Evolutionary conservation across 2,113 vertebrate genomes (phyloP), one percentile per base, ranked within the genome.

Genomic region (Sander vitreus): DNA sequence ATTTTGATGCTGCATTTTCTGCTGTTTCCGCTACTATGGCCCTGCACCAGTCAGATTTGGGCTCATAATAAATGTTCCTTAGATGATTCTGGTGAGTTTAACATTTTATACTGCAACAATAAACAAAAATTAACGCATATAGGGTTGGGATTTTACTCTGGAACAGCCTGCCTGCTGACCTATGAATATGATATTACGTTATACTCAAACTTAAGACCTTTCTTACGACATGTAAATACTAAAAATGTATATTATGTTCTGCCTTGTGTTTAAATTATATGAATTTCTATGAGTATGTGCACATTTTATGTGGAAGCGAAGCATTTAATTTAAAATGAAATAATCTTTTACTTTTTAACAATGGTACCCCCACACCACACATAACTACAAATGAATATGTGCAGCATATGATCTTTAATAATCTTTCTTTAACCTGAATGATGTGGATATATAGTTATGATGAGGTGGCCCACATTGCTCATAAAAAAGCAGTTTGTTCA

Each of bases 401-500:
- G 25, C 48, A 59, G 23, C 13, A 10, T 33, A 58, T 71, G 23
- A 36, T 55, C 51, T 66, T 55, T 8, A 53, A 64, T 43, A 43
- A 43, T 39, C 9, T 33, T 18, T 62, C 69, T 36, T 65, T 53
- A 43, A 30, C 25, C 54, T 80, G 60, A 84, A 84, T 82, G 36
- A 59, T 57, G 51, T 76, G 25, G 51, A 74, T 60, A 69, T 64
- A 48, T 64, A 48, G 47, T 72, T 50, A 64, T 53, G 73, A 51
- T 65, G 57, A 69, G 30, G 55, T 63, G 23, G 18, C 54, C 59
- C 80, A 69, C 25, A 25, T 16, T 48, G 45, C 62, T 80, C 48
- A 79, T 70, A 47, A 74, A 70, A 65, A 27, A 45, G 18, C 33
- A 6, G 27, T 57, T 66, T 80, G 58, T 79, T 81, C 72, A 72